Base-by-base conservation (phyloP, 92 coral and sea anemone genomes). In the Siderastrea radians region DNA sequence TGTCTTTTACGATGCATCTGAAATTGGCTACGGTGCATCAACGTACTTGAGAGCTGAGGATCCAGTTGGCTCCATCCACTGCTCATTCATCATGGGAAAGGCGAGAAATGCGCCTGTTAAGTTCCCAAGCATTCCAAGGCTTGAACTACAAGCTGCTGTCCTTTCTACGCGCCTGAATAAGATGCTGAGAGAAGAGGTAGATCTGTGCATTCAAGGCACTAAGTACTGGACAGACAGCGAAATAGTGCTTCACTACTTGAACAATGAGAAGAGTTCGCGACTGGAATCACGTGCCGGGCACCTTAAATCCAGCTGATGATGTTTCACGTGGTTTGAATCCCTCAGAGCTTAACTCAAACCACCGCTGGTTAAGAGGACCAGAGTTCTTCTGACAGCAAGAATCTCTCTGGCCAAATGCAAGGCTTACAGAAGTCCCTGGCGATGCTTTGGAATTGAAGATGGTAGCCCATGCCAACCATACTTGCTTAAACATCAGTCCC, bases 121-220 rank as follows among this genome's bases (percentile, higher is more conserved):
- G 63, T 84, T 92, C 50, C 88, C 90, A 3, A 88, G 81, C 58
- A 80, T 92, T 14, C 95, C 95, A 80, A 86, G 95, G 54, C 82
- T 92, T 54, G 95, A 88, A 80, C 68, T 88, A 9, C 95, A 88
- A 85, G 92, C 95, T 12, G 87, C 95, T 51, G 94, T 87, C 60
- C 84, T 92, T 17, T n/a, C 85, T 6, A 83, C 91, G 51, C 91
- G 89, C 57, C 70, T 91, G 48, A 87, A 91, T 72, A 87, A 59
- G 84, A 76, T 73, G 77, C 62, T 84, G 82, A 70, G 82, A 15
- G 59, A 66, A 45, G 88, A 84, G 75, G 13, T 75, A 47, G 89
- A 84, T 49, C 72, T 76, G 13, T 11, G 13, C 38, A 19, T 84
- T 1, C 57, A 64, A 9, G 8, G 51, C 1, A 74, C 74, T 12